Evolutionary conservation across 2,113 vertebrate genomes (phyloP), one percentile per base, ranked within the genome.

Genomic region (Phoxinus phoxinus): DNA sequence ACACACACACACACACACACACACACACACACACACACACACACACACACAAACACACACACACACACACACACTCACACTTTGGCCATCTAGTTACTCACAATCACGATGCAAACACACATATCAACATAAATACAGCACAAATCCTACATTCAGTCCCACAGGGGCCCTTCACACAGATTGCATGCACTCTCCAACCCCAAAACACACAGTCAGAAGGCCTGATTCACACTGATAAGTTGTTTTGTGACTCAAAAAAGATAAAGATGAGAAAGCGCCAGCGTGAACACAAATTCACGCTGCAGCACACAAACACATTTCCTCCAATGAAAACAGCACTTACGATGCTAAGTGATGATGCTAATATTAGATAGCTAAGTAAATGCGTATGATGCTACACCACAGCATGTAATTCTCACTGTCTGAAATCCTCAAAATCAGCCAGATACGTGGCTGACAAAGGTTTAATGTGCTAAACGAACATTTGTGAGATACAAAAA

Each of bases 181-280:
- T 69, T 67, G 59, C 59, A 1, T 69, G 2, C 2, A 51, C 61
- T 56, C 44, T 67, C 44, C 5, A 65, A 25, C 37, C 37, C 53
- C 32, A 30, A 84, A 53, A 48, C 56, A 85, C 72, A 74, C 44
- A 21, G 56, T 63, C 56, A 77, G 59, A 75, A 46, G 21, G 21
- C 25, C 72, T 77, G 51, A 75, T 84, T 27, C 35, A 11, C 80
- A 51, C 63, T 82, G 80, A 82, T 69, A 82, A 69, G 63, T 69
- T 67, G 27, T 10, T 82, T 82, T 82, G 44, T 80, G 78, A 81
- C 78, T 81, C 72, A 2, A 48, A 32, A 32, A 27, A 77, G 46
- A 82, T 46, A 69, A 44, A 23, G 80, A 69, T 69, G 63, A 56
- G 13, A 58, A 63, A 21, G 48, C 15, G 13, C 23, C 6, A 59